A percentile compares a stretch with the other conserved stretches of the same genome.
Conservation (phyloP, 2,888 invertebrate genomes). For the Agrotis ipsilon region DNA sequence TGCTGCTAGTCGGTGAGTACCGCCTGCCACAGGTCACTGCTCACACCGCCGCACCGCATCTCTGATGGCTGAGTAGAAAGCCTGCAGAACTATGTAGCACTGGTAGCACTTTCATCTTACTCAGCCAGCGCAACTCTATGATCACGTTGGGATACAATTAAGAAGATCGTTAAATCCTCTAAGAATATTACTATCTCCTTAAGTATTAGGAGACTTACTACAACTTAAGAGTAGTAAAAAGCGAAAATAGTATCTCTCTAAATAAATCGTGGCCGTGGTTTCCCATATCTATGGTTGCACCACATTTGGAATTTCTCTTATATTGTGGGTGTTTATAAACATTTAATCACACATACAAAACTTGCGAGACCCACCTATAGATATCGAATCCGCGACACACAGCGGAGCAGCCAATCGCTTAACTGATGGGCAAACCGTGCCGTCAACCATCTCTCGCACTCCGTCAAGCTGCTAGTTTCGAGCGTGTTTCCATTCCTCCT, state of each 20-base stretch:
- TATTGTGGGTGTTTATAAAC: too few species aligned
- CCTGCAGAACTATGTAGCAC: slow-evolving; percentile 12
- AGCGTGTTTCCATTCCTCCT: background rate
- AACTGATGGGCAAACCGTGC: too few species aligned
- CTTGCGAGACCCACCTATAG: too few species aligned
- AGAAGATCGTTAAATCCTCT: background rate
- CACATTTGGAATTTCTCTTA: too few species aligned
- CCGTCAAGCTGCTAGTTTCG: background rate
- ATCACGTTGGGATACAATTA: background rate
- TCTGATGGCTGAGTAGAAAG: slow-evolving; percentile 9
- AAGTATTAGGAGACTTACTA: background rate
- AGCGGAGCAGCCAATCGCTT: too few species aligned
- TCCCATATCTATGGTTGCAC: too few species aligned
- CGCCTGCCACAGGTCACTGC: background rate
- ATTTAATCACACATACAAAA: too few species aligned
- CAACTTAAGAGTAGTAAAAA: background rate
- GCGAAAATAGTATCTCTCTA: too few species aligned
- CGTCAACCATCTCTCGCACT: background rate
- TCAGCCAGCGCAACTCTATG: background rate
- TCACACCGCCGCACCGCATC: background rate
- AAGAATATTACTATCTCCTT: background rate
- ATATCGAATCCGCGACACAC: too few species aligned
- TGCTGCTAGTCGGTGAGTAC: slow-evolving; percentile 75
- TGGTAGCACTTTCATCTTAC: slow-evolving; percentile 46
- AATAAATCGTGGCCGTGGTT: too few species aligned